Evolutionary conservation across 2,888 invertebrate species (phyloP), one percentile per base, ranked within the genome.

Genomic region (Polyommatus icarus): DNA sequence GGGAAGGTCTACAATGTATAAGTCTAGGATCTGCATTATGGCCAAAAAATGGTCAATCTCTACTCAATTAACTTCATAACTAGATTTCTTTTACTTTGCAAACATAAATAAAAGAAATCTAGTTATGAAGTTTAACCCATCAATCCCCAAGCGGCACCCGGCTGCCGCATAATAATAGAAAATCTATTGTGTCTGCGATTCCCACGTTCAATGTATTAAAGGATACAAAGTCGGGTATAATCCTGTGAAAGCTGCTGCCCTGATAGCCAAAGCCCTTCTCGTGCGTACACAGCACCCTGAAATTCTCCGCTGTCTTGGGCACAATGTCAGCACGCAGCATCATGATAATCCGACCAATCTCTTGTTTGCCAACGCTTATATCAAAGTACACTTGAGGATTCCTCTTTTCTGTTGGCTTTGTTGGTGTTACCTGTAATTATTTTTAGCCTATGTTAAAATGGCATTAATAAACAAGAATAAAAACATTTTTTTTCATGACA

Each of bases 161-260:
- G 32, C 32, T 5, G 5, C 32, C 5, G 32, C 32, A 32, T 32
- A 4, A 32, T 5, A 32, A 32, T 32, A 32, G n/a, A n/a, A n/a
- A n/a, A 36, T 36, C 36, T 0, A 36, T 36, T 36, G 36, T 36
- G 36, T 36, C 32, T 32, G 32, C 3, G 32, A 32, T 32, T 32
- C 36, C 36, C 36, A 36, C 36, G 1, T 6, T 36, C 0, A 6
- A 36, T 6, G 6, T 36, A n/a, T 57, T 57, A 79, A 93, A 96
- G 95, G 95, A 96, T 97, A 99, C 99, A 95, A 99, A 99, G 86
- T 98, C 98, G n/a, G 99, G 99, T 89, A 99, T 99, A 78, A 99
- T 97, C 84, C 99, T 92, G 88, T 99, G 99, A 87, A 99, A 98
- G 67, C 95, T 94, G 86, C 97, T 97, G 4, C 97, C 98, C 91